Evolutionary conservation across 2,113 vertebrate species (phyloP).

Genomic region (Microtus montanus): DNA sequence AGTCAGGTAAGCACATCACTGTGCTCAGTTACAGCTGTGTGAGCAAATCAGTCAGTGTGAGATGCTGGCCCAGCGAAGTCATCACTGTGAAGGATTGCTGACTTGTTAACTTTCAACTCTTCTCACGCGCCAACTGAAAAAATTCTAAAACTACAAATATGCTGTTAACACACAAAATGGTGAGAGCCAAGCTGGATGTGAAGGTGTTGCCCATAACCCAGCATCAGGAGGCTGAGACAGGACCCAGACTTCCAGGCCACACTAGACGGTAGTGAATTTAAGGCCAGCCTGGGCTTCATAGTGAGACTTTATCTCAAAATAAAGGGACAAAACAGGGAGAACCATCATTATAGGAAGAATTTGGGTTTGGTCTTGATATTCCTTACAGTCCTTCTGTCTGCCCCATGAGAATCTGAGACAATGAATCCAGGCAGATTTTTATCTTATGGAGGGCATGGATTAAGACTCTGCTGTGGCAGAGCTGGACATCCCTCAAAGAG

Average conservation of each 20-base stretch:
- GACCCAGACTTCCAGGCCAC: background rate
- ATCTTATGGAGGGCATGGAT: background rate
- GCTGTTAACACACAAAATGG: background rate
- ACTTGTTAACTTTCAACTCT: slow-evolving; percentile 34
- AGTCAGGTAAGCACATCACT: background rate
- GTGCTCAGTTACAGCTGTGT: background rate
- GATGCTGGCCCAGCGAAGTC: background rate
- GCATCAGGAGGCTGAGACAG: no score
- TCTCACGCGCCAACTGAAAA: background rate
- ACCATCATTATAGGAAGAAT: background rate
- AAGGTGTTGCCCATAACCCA: background rate
- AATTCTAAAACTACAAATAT: background rate
- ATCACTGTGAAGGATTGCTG: background rate
- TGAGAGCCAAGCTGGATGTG: background rate
- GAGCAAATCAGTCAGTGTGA: background rate
- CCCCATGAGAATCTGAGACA: background rate
- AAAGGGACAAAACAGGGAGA: background rate
- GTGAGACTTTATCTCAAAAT: background rate
- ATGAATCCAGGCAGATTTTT: background rate
- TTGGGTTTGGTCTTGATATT: background rate
- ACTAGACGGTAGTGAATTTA: background rate
- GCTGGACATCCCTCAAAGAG: background rate
- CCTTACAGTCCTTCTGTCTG: background rate
- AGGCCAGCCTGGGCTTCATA: background rate
- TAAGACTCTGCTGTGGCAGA: background rate